A percentile compares a stretch with the other conserved stretches of the same genome.
Evolutionary conservation across 2,797 vertebrate species (phyloP).

Genomic region (Crocidura indochinensis): DNA sequence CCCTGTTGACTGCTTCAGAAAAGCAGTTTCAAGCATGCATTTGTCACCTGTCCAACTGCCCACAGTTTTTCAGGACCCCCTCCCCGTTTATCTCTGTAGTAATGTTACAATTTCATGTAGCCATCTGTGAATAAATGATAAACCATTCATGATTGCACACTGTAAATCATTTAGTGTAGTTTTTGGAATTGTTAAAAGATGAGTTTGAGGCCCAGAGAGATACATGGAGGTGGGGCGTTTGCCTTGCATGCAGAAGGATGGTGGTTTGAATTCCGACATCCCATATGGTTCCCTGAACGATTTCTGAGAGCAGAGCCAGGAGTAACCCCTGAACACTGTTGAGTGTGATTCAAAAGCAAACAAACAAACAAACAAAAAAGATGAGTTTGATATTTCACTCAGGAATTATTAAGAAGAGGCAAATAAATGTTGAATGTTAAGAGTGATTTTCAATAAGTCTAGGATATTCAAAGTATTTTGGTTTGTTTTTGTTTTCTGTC

Average conservation of each 20-base stretch:
- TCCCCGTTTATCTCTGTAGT: too few species aligned
- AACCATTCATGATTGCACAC: constrained; percentile 35
- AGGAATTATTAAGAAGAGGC: constrained; percentile 55
- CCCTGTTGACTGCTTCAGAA: constrained; percentile 73
- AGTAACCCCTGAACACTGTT: too few species aligned
- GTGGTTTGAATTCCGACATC: too few species aligned
- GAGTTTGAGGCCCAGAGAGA: background rate
- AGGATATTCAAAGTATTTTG: constrained; percentile 43
- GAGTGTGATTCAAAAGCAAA: too few species aligned
- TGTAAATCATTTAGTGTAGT: constrained; percentile 20
- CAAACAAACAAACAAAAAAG: too few species aligned
- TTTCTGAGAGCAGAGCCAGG: too few species aligned
- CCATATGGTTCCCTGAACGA: too few species aligned
- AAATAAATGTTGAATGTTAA: constrained; percentile 75
- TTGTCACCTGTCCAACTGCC: constrained; percentile 82
- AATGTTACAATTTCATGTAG: background rate
- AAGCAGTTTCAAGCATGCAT: constrained; percentile 77
- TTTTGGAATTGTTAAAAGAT: constrained; percentile 59
- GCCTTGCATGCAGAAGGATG: too few species aligned
- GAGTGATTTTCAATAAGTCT: background rate
- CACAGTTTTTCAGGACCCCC: constrained; percentile 54
- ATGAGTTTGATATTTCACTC: constrained; percentile 64
- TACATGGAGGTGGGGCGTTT: too few species aligned
- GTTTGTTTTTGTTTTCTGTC: background rate
- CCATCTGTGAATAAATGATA: constrained; percentile 33